Base-by-base conservation (phyloP, 1,140 invertebrate genomes). In the Bathynomus jamesi region DNA sequence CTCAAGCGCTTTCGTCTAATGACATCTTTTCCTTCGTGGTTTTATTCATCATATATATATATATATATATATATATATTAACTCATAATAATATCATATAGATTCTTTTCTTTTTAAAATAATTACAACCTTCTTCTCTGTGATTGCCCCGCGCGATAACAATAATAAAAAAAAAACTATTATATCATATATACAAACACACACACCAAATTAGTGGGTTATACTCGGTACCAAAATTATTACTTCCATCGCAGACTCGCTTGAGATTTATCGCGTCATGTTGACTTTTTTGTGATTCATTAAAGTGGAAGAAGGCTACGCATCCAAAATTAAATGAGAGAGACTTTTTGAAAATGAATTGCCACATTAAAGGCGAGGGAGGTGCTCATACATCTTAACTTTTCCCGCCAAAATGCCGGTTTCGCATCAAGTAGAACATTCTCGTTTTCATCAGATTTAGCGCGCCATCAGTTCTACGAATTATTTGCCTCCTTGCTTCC, bases 341-440 rank as follows among this genome's bases (percentile, higher is more conserved):
- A n/a, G n/a, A n/a, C 69, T 73, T 73, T 73, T 69, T 61, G 67
- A 61, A 66, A 69, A 73, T 73, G 72, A 40, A 73, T 69, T 69
- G 62, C 71, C 71, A 68, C 71, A 72, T 72, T 72, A 72, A 60
- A 67, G 67, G 67, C 61, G 61, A 65, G 11, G 61, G 71, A 72
- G 65, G 71, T 63, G 71, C 31, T 61, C 24, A 61, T 72, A 32
- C 66, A 66, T 72, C 71, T 72, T 72, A 67, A 72, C 71, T 72
- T 72, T 72, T 72, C 65, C 71, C 31, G 40, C 65, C 71, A 17
- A 66, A 29, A 61, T n/a, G 61, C 65, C 67, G 71, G 65, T 25
- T 60, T 65, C 61, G 66, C 61, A 30, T 65, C 66, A 68, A 72
- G 71, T 72, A 66, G 66, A 53, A 53, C 40, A 53, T 53, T 53